These are phyloP conservation scores for Aphidius ervi DNA, from an alignment of 1,140 invertebrate genomes.

Conservation along the genomic window DNA sequence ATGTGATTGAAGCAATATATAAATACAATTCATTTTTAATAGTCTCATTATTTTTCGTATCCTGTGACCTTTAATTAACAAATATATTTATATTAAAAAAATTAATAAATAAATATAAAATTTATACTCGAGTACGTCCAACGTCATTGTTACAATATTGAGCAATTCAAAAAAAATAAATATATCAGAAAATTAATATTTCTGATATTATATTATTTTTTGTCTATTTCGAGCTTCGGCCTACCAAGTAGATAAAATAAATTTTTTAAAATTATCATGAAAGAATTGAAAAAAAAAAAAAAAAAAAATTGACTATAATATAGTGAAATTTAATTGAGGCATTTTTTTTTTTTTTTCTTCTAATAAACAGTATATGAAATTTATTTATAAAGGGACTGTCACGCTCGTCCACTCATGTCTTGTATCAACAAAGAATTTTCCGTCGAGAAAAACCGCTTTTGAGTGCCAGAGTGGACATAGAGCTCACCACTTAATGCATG, in stretches of 20 bases:
- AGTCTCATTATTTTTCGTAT: constrained; percentile 1
- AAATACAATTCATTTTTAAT: constrained; percentile 6
- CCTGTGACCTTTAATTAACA: constrained; percentile 6
- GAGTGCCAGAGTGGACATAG: constrained; percentile 23
- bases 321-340: constrained; percentile 5
- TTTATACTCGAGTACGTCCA: constrained; percentile 21
- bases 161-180: neutral
- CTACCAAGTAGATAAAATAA: neutral
- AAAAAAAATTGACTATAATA: neutral
- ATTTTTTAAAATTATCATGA: too few species aligned
- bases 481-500: constrained; percentile 24
- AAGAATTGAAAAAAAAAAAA: too few species aligned
- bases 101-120: neutral
- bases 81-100: too few species aligned
- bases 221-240: too few species aligned
- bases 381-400: constrained; percentile 9
- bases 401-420: constrained; percentile 16
- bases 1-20: too few species aligned
- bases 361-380: too few species aligned
- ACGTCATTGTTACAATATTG: constrained; percentile 26
- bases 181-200: constrained; percentile 10
- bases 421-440: constrained; percentile 28
- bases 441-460: constrained; percentile 14
- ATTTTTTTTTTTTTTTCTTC: too few species aligned
- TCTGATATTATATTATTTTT: too few species aligned